Conservation (phyloP, 2,113 vertebrate species). For the Misgurnus anguillicaudatus region DNA sequence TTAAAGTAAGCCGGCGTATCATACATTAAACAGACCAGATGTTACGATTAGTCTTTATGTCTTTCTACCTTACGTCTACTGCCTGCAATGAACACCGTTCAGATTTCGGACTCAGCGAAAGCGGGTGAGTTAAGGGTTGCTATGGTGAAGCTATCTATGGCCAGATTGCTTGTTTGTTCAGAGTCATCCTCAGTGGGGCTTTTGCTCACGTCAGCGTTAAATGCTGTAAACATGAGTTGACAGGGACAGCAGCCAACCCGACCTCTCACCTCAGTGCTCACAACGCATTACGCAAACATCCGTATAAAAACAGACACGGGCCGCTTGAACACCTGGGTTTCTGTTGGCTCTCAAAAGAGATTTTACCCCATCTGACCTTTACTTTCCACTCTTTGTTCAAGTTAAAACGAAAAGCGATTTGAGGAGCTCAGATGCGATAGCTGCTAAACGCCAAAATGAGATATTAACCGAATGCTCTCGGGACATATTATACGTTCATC, state of each 20-base stretch:
- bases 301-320: slow-evolving; percentile 23
- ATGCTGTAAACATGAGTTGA: slow-evolving; percentile 41
- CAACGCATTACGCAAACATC: slow-evolving; percentile 21
- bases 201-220: slow-evolving; percentile 35
- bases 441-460: too few relatives aligned
- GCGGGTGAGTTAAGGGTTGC: slow-evolving; percentile 26
- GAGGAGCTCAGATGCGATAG: too few relatives aligned
- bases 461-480: too few relatives aligned
- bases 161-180: slow-evolving; percentile 39
- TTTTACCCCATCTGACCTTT: slow-evolving; percentile 9
- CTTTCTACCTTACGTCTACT: too few relatives aligned
- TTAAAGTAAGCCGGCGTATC: too few relatives aligned
- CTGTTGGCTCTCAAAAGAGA: background rate
- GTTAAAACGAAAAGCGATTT: background rate
- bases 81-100: background rate
- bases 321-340: slow-evolving; percentile 21
- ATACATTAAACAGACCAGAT: too few relatives aligned
- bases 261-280: slow-evolving; percentile 36
- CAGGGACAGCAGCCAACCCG: slow-evolving; percentile 25
- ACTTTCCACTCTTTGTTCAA: background rate
- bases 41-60: too few relatives aligned
- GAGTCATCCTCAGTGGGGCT: slow-evolving; percentile 30
- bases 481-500: too few relatives aligned
- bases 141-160: slow-evolving; percentile 17
- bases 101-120: background rate